Evolutionary conservation across 2,113 vertebrate species (phyloP).

Genomic region (Callaeas wilsoni): DNA sequence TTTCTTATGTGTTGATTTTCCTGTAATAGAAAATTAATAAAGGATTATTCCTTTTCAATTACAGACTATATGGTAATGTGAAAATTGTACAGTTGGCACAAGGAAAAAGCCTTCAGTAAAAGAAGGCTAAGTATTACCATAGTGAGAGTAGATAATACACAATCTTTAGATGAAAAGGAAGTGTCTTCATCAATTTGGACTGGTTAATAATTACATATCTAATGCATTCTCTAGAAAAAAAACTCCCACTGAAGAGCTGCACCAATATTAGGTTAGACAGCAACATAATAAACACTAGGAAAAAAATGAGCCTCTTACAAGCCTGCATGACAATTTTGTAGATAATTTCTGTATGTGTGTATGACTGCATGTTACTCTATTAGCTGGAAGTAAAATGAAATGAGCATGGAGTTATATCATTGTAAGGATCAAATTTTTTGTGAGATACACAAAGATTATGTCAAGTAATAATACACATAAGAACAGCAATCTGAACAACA

Average conservation of each 20-base stretch:
- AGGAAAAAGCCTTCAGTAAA: not conserved
- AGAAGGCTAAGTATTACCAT: not conserved
- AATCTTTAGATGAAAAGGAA: not conserved
- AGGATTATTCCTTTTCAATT: not conserved
- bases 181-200: slow-evolving; percentile 7
- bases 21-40: not conserved
- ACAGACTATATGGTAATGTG: not conserved
- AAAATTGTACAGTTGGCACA: slow-evolving; percentile 4
- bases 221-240: not conserved
- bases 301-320: not conserved
- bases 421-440: not conserved
- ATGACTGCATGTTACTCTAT: not conserved
- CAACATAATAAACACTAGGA: not conserved
- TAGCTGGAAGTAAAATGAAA: not conserved
- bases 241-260: not conserved
- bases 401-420: not conserved
- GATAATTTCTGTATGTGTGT: not conserved
- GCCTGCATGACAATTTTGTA: not conserved
- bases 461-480: not conserved
- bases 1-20: not conserved
- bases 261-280: not conserved
- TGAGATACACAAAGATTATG: not conserved
- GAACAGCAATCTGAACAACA: not conserved
- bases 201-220: slow-evolving; percentile 26
- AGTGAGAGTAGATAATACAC: not conserved